Base-by-base conservation (phyloP, 2,888 invertebrate genomes). In the Brenthis hecate region DNA sequence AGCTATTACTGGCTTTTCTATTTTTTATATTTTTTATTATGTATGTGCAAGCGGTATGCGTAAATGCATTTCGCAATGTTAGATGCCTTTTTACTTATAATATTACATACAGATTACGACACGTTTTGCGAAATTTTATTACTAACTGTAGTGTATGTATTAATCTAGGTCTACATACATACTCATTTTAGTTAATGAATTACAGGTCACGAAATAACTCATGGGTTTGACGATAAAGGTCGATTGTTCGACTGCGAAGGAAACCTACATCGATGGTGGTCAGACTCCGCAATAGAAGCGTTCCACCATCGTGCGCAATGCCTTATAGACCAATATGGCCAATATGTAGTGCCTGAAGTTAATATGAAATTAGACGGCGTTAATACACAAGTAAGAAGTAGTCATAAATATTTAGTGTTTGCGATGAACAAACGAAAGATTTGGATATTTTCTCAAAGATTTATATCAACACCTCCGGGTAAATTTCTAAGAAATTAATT, bases 181-280 rank as follows among this genome's bases (percentile, higher is more conserved):
- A 28, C 3, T 28, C 3, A 28, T 5, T 28, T 28, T 28, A 6
- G 28, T 62, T 54, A 16, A 6, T 55, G 43, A 8, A 16, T 43
- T 36, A 14, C 69, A 92, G 93, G 97, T 13, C 98, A 98, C 81
- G 98, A 98, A 86, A 96, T 98, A 72, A 98, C 98, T 1, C 98
- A 98, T 78, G 98, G 97, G 0, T 98, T 98, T 80, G 97, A 98
- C 80, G 97, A 98, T 81, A 97, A 97, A 85, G 98, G 99, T 0
- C 94, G 99, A 0, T 94, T 98, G 50, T 99, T 98, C 84, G 99
- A 99, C 85, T 96, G 97, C 81, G 94, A 97, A 77, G 99, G 99
- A n/a, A 98, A 98, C 87, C 90, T 97, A 11, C 96, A 96, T 76
- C 94, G 95, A 5, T 97, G 97, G 97, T 97, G 97, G 97, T 95